phyloP scores from a whole-genome alignment of 2,797 vertebrate species.

The Leuciscus waleckii region DNA sequence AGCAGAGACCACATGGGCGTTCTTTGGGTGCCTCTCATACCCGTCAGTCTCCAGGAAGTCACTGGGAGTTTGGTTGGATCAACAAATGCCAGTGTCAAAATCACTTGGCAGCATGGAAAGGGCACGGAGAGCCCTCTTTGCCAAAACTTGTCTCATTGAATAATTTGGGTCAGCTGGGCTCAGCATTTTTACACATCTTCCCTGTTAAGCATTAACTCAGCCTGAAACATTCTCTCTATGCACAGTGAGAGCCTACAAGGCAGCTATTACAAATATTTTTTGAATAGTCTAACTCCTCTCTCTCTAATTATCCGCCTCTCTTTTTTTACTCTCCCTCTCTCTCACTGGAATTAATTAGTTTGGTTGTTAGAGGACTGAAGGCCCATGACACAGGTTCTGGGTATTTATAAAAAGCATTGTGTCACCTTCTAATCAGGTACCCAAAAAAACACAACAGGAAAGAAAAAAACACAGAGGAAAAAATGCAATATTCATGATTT shows the following conservation, averaged over 20 bases:
- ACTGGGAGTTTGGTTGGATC: conserved; percentile 43
- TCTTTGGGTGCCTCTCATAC: conserved; percentile 45
- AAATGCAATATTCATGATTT: neutral
- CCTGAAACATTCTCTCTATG: conserved; percentile 15
- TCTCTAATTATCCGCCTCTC: neutral
- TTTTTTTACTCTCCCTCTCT: conserved; percentile 1
- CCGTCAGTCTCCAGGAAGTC: conserved; percentile 45
- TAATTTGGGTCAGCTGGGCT: conserved; percentile 48
- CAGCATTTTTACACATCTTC: conserved; percentile 49
- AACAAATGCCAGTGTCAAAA: conserved; percentile 50
- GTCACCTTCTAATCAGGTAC: conserved; percentile 51
- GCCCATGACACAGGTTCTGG: conserved; percentile 38
- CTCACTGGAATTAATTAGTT: conserved; percentile 59
- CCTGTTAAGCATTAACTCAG: conserved; percentile 38
- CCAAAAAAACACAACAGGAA: conserved; percentile 38
- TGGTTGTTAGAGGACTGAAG: conserved; percentile 55
- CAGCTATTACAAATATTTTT: conserved; percentile 21
- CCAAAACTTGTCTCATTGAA: conserved; percentile 44
- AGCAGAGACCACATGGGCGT: conserved; percentile 38
- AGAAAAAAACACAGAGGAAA: neutral
- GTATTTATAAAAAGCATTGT: conserved; percentile 57
- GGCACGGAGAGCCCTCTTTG: conserved; percentile 25
- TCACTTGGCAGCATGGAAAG: conserved; percentile 50
- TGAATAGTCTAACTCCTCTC: neutral
- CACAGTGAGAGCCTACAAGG: neutral